Evolutionary conservation across 1,140 invertebrate species (phyloP), one percentile per base, ranked within the genome.

Genomic region (Drosophila arawakana): DNA sequence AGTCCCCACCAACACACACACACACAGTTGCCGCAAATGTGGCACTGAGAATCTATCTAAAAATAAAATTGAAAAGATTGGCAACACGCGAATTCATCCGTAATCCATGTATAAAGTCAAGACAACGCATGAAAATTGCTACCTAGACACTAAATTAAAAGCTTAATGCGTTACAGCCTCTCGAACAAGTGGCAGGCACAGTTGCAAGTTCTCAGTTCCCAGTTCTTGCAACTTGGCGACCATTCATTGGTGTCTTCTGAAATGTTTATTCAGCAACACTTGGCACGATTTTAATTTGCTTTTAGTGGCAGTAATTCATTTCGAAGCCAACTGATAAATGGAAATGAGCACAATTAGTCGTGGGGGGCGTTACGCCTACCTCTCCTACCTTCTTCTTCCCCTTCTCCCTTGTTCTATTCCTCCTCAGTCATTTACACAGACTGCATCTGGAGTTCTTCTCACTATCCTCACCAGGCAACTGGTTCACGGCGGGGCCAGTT

Each of bases 221-320:
- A 55, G 7, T 21, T 30, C 18, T 13, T 54, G 30, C 37, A 21
- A 18, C 47, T 13, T n/a, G n/a, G 7, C 13, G 43, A 44, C 41
- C 50, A 50, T 60, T 37, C 50, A 52, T 50, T 50, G 54, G 61
- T 59, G 63, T 44, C 39, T 57, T 61, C 43, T 35, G 52, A 75
- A 70, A 62, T 71, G 68, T 65, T 71, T 65, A 73, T 69, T 57
- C 54, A 71, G 73, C 70, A 77, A 58, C 74, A 78, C 76, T 85
- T 86, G 82, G 76, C 82, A 85, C 68, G 84, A 77, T 82, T 86
- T 86, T 86, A 88, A 86, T 86, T 86, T 88, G 82, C 68, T 82
- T 88, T 71, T 72, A 68, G 75, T 66, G 50, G 62, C 72, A 68
- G 72, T 86, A 88, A 80, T 77, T 88, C 82, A 86, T 69, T 46